phyloP scores from a whole-genome alignment of 2,113 vertebrate species.

The Centropus unirufus region DNA sequence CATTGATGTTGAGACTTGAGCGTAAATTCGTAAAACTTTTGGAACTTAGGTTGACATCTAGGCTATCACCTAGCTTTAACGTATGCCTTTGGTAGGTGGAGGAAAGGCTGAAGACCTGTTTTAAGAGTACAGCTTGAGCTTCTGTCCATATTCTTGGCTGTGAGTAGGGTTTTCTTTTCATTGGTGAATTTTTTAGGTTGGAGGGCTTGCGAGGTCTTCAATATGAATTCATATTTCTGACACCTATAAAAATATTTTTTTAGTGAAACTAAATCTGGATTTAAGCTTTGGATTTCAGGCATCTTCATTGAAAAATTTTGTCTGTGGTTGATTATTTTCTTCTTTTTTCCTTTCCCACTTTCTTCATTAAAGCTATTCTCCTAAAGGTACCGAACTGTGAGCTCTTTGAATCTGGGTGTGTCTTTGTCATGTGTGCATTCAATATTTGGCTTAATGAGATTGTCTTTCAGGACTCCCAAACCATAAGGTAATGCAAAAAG shows the following conservation, averaged over 20 bases:
- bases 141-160: background rate
- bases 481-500: background rate
- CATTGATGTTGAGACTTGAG: background rate
- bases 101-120: background rate
- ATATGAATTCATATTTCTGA: background rate
- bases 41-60: conserved; percentile 11
- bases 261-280: background rate
- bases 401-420: background rate
- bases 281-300: background rate
- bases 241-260: background rate
- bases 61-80: background rate
- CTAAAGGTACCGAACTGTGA: background rate
- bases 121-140: background rate
- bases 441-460: background rate
- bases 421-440: background rate
- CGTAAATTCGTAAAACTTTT: background rate
- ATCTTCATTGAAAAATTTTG: background rate
- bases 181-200: background rate
- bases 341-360: background rate
- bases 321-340: background rate
- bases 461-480: background rate
- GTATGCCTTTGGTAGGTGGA: background rate
- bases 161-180: background rate
- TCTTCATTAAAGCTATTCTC: background rate
- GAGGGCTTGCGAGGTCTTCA: background rate